A percentile compares a stretch with the other conserved stretches of the same genome.
phyloP scores from a whole-genome alignment of 1,140 invertebrate species.

The Brachionus sp. region DNA sequence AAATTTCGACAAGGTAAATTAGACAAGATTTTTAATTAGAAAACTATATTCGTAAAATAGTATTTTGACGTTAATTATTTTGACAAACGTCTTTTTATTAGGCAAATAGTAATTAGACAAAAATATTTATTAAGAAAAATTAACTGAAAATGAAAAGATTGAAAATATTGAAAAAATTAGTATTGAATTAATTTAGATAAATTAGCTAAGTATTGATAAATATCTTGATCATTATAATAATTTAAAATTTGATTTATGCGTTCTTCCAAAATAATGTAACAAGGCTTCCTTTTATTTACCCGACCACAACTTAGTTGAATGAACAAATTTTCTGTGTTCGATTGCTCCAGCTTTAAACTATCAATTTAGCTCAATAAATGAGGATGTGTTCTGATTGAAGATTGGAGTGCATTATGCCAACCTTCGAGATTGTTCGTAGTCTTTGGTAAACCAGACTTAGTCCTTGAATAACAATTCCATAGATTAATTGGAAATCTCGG shows the following conservation, averaged over 20 bases:
- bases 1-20: not conserved
- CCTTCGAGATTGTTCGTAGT: too few relatives aligned
- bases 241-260: not conserved
- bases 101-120: not conserved
- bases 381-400: too few relatives aligned
- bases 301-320: conserved; percentile 14
- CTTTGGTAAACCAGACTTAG: not conserved
- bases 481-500: too few relatives aligned
- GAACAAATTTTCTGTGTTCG: conserved; percentile 9
- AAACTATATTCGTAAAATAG: not conserved
- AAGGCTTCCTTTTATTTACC: not conserved
- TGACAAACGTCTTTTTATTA: not conserved
- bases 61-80: not conserved
- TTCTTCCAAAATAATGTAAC: conserved; percentile 20
- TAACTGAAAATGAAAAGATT: not conserved
- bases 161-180: not conserved
- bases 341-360: not conserved
- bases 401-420: too few relatives aligned
- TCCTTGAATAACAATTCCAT: not conserved
- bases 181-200: not conserved
- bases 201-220: not conserved
- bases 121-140: not conserved
- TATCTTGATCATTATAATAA: not conserved
- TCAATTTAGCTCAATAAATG: conserved; percentile 12
- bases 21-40: not conserved